These are phyloP conservation scores for Leuctra nigra DNA, from an alignment of 2,888 invertebrate species.

Conservation along the genomic window DNA sequence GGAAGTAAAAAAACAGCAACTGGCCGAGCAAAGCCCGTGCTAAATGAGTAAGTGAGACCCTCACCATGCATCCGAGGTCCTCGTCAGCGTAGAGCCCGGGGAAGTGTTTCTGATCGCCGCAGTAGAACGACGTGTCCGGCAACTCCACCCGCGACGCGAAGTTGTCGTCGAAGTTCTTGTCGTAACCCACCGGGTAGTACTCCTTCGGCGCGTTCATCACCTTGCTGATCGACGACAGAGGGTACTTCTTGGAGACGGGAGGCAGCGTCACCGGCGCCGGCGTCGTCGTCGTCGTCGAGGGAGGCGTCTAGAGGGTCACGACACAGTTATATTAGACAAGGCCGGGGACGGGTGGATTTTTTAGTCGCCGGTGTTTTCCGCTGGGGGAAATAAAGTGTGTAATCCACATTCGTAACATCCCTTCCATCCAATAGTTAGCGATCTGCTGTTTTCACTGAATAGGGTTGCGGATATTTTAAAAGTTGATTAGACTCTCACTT, in stretches of 20 bases:
- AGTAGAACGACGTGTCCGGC: conserved; percentile 76
- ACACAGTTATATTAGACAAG: too few relatives aligned
- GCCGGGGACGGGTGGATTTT: too few relatives aligned
- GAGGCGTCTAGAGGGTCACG: conserved; percentile 23
- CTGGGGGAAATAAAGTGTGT: too few relatives aligned
- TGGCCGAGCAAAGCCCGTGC: too few relatives aligned
- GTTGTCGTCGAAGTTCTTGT: conserved; percentile 84
- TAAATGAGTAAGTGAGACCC: conserved; percentile 30
- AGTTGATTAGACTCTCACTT: too few relatives aligned
- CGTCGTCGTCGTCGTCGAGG: conserved; percentile 37
- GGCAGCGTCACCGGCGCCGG: conserved; percentile 39
- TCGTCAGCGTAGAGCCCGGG: conserved; percentile 85
- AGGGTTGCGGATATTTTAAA: too few relatives aligned
- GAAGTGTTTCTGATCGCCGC: conserved; percentile 84
- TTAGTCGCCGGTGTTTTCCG: too few relatives aligned
- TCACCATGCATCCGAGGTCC: conserved; percentile 84
- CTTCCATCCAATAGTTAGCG: too few relatives aligned
- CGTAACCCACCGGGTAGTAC: conserved; percentile 82
- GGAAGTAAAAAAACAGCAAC: too few relatives aligned
- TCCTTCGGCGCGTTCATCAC: conserved; percentile 88
- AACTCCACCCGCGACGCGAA: conserved; percentile 78
- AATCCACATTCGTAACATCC: too few relatives aligned
- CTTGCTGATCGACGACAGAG: conserved; percentile 42
- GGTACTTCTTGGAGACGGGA: conserved; percentile 35
- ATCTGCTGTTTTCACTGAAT: too few relatives aligned